Base-by-base conservation (phyloP, 2,797 vertebrate genomes). In the Acipenser transmontanus region DNA sequence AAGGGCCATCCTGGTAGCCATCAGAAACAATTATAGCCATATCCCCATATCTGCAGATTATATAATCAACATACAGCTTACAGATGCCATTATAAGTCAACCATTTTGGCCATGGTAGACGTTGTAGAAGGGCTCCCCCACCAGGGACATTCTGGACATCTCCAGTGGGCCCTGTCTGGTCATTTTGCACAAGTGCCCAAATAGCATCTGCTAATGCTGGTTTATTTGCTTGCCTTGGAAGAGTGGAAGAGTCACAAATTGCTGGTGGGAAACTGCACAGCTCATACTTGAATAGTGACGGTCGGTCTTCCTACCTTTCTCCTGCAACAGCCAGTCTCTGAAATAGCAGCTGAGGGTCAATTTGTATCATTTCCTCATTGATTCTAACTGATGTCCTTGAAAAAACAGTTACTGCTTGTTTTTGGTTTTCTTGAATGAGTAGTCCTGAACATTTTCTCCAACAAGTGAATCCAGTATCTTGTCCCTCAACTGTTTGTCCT, bases 271-370 rank as follows among this genome's bases (percentile, higher is more conserved):
- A 34, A 61, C 59, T 61, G 59, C 59, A 61, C 34, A 62, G 61
- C 49, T 62, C 34, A 48, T 62, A 62, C 61, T 62, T 62, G 8
- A 62, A 62, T 48, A 62, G 34, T 62, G 61, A 62, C 49, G 61
- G 34, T 48, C 47, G 13, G n/a, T 62, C 61, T 62, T 62, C 61
- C 47, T 8, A 48, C 47, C 61, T 9, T 34, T 62, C 61, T 62
- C 34, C 49, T 12, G 49, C 61, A 48, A 48, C 61, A n/a, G 49
- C 61, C 12, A 62, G 47, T 12, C 61, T 34, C 61, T 62, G 61
- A 49, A 63, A 63, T 63, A 63, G 17, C 49, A 63, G 62, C 62
- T 63, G 62, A 49, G 62, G 62, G 51, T 63, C 62, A 47, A 49
- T 9, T 7, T n/a, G 12, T n/a, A 63, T 47, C 49, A n/a, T 63